These are phyloP conservation scores for Ptychodera flava DNA, from an alignment of 35 echinoderm and acorn worm species.

Conservation along the genomic window DNA sequence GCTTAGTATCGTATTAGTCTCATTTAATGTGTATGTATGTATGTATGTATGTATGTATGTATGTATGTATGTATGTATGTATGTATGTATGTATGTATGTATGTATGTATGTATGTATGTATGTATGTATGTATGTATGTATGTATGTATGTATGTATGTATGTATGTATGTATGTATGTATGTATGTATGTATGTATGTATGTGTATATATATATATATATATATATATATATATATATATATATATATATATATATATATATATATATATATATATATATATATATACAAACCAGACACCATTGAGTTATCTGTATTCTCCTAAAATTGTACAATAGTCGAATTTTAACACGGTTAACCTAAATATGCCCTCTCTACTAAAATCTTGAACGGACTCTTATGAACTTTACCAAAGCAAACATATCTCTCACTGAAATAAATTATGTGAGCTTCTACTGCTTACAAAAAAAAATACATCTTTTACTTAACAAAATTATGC, in stretches of 20 bases:
- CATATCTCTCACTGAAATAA: too few relatives aligned
- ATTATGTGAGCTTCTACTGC: too few relatives aligned
- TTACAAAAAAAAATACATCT: too few relatives aligned
- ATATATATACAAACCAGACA: too few relatives aligned
- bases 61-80: constrained; percentile 26
- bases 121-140: constrained; percentile 12
- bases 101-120: constrained; percentile 23
- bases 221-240: constrained; percentile 8
- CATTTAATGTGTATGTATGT: neutral
- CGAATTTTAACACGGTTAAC: too few relatives aligned
- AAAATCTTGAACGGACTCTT: too few relatives aligned
- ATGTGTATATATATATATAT: constrained; percentile 8
- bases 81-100: constrained; percentile 26
- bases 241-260: constrained; percentile 8
- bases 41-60: constrained; percentile 21
- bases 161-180: neutral
- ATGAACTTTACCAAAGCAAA: too few relatives aligned
- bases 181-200: neutral
- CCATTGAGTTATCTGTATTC: too few relatives aligned
- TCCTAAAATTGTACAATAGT: too few relatives aligned
- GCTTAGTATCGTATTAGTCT: neutral
- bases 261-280: constrained; percentile 2
- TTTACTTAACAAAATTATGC: too few relatives aligned
- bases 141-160: neutral
- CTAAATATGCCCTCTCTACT: too few relatives aligned